These are phyloP conservation scores for Pteruthius melanotis DNA, from an alignment of 2,113 vertebrate genomes.

Conservation along the genomic window DNA sequence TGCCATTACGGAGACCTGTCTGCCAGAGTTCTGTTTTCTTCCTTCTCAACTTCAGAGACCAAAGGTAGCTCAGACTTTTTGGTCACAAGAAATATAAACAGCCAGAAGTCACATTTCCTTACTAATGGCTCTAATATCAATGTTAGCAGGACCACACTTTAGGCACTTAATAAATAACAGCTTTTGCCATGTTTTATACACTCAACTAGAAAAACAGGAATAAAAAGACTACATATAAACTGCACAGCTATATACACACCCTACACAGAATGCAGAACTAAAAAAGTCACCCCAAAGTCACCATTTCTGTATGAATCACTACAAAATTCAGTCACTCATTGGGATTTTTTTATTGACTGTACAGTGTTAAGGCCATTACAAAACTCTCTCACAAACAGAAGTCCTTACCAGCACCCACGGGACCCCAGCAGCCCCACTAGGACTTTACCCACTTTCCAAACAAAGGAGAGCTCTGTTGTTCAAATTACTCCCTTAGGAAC, in stretches of 20 bases:
- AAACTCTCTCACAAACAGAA: neutral
- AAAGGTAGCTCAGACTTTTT: neutral
- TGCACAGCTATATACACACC: neutral
- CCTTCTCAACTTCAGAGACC: neutral
- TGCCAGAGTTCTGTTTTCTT: accelerated
- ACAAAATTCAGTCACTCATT: neutral
- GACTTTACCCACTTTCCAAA: neutral
- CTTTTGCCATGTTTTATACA: neutral
- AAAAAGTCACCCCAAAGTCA: neutral
- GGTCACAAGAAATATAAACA: neutral
- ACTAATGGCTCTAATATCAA: neutral
- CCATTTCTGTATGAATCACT: neutral
- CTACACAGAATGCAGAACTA: neutral
- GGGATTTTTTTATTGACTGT: neutral
- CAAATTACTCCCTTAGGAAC: slow-evolving; percentile 29
- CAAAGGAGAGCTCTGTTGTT: slow-evolving; percentile 6
- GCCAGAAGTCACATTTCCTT: neutral
- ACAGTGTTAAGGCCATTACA: neutral
- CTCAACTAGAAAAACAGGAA: neutral
- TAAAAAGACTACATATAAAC: neutral
- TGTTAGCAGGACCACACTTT: neutral
- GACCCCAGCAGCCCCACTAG: neutral
- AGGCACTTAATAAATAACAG: neutral
- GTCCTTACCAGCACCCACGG: neutral
- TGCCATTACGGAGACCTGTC: neutral